Percentiles rank a stretch among this genome's conserved stretches.
Evolutionary conservation across 2,113 vertebrate species (phyloP).

Genomic region (Scalopus aquaticus): DNA sequence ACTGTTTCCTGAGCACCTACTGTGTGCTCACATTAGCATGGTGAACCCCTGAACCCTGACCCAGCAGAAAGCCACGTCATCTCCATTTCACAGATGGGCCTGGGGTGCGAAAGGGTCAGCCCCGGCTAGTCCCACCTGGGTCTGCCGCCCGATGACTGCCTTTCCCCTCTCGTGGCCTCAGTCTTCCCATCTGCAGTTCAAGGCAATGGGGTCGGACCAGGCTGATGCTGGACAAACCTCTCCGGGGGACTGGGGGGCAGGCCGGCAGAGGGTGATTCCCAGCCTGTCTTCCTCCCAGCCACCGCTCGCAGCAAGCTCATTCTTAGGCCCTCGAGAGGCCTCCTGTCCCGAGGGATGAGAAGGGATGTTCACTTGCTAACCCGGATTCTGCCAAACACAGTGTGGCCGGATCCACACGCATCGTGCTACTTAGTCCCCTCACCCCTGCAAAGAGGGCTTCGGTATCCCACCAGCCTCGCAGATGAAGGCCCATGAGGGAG

Average conservation of each 20-base stretch:
- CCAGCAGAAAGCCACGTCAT: accelerated
- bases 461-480: accelerated
- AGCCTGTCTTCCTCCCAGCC: no score
- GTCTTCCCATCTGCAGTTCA: background rate
- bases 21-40: accelerated
- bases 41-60: background rate
- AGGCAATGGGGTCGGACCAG: background rate
- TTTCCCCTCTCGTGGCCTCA: background rate
- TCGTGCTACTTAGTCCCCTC: accelerated
- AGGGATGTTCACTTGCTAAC: accelerated
- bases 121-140: accelerated
- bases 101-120: background rate
- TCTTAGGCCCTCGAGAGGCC: no score
- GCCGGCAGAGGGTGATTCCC: background rate
- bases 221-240: no score
- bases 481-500: background rate
- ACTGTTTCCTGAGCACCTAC: background rate
- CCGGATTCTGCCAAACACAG: background rate
- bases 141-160: background rate
- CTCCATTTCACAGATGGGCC: background rate
- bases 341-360: background rate
- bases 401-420: accelerated
- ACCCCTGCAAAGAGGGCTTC: background rate
- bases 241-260: background rate
- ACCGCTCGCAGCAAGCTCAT: background rate